Base-by-base conservation (phyloP, 2,113 vertebrate species). In the Chaenocephalus aceratus region DNA sequence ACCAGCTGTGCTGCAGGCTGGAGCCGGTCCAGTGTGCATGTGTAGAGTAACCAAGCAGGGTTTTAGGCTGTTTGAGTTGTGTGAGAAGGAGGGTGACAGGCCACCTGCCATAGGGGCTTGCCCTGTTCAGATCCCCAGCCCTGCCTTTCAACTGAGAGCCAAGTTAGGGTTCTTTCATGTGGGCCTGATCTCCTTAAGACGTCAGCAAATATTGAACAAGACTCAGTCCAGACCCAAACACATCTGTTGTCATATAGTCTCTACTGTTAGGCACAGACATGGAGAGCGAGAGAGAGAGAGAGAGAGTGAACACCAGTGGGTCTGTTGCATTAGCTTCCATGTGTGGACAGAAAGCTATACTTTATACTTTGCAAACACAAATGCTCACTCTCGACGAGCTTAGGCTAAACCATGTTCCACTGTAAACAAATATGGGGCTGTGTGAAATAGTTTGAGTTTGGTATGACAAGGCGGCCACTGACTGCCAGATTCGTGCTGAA, bases 181-280 rank as follows among this genome's bases (percentile, higher is more conserved):
- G 93, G 89, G 83, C 79, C 82, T 93, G 91, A 94, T 91, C 92
- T 90, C 87, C 69, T 87, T 91, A 92, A 94, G 92, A 86, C 92
- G 41, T 72, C 58, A 30, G 91, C 81, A 94, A 93, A 94, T 90
- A 92, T 92, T 92, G 89, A 93, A 86, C 83, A 85, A 89, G 89
- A 73, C 86, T 89, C 61, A 71, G 86, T 86, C 89, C 89, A 92
- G 86, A 89, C 88, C 89, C 91, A 83, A 87, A 90, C 93, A 89
- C 92, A 92, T 94, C 93, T 94, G 93, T 87, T 92, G 87, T 90
- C 89, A 85, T 91, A 77, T 73, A 87, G 88, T 84, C 87, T 86
- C 80, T 72, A 75, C 58, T 72, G 79, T 80, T 78, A 21, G 44
- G 67, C 75, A 56, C 73, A 88, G 62, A 79, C 69, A 68, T 63